Conservation (phyloP, 2,113 vertebrate species). For the Illadopsis cleaveri region DNA sequence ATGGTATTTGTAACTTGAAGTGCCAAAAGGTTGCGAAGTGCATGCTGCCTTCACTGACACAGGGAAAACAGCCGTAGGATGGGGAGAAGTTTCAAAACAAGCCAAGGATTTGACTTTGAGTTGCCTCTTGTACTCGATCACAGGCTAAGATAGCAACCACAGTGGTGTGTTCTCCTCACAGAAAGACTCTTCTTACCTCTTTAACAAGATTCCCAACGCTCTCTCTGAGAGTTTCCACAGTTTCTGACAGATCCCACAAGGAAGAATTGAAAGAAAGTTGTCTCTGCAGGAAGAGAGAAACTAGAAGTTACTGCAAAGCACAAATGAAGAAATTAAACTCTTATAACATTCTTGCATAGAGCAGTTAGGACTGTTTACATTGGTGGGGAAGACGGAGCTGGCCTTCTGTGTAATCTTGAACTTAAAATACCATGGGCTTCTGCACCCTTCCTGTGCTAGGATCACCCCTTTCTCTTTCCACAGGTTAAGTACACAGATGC, state of each 20-base stretch:
- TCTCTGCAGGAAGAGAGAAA: slow-evolving; percentile 64
- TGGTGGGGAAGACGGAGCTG: not conserved
- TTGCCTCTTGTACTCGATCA: not conserved
- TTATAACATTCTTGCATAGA: not conserved
- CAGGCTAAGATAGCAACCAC: not conserved
- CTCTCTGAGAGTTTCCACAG: slow-evolving; percentile 77
- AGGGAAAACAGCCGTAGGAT: not conserved
- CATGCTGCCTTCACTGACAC: not conserved
- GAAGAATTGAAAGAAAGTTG: slow-evolving; percentile 74
- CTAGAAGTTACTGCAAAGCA: not conserved
- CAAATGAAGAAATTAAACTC: not conserved
- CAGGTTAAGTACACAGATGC: not conserved
- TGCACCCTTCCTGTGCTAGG: fast-evolving
- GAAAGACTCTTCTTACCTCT: slow-evolving; percentile 74
- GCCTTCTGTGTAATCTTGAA: not conserved
- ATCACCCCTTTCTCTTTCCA: not conserved
- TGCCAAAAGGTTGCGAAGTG: not conserved
- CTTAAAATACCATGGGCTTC: not conserved
- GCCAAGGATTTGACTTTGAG: not conserved
- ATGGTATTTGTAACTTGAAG: not conserved
- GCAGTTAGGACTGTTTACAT: not conserved
- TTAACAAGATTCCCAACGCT: slow-evolving; percentile 79
- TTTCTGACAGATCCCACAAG: slow-evolving; percentile 72
- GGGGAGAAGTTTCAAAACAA: not conserved
- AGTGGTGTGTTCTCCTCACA: not conserved